These are phyloP conservation scores for Drosophila demipolita DNA, from an alignment of 2,888 invertebrate genomes.

Conservation along the genomic window DNA sequence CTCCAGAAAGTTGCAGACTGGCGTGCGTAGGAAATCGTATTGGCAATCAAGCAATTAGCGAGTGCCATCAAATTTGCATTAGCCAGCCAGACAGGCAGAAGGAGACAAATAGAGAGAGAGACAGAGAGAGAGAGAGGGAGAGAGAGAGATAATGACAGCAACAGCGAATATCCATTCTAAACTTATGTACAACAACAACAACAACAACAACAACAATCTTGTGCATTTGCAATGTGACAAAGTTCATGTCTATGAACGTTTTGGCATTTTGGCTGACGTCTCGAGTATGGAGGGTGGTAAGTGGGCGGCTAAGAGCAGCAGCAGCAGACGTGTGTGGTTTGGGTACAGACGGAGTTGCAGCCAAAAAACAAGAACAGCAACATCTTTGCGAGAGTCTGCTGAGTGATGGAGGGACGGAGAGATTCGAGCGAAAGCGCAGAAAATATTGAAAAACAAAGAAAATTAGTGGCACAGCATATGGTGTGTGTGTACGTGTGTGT, in stretches of 20 bases:
- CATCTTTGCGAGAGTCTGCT: conserved; percentile 40
- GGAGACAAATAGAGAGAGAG: neutral
- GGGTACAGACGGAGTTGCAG: conserved; percentile 38
- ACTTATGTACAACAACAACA: conserved; percentile 22
- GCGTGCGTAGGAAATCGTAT: conserved; percentile 67
- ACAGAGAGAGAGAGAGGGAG: conserved; percentile 5
- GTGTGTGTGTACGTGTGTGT: conserved; percentile 21
- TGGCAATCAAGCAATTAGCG: conserved; percentile 78
- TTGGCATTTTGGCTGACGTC: conserved; percentile 45
- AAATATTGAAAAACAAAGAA: conserved; percentile 80
- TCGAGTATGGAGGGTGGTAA: neutral
- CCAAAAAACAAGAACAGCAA: conserved; percentile 40
- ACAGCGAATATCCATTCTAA: conserved; percentile 23
- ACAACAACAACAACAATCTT: conserved; percentile 19
- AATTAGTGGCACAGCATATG: conserved; percentile 65
- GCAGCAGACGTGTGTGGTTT: conserved; percentile 23
- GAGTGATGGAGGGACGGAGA: conserved; percentile 22
- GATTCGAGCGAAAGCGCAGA: conserved; percentile 43
- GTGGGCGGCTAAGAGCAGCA: conserved; percentile 4
- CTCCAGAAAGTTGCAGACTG: conserved; percentile 6
- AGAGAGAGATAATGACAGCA: conserved; percentile 15
- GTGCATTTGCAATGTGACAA: conserved; percentile 64
- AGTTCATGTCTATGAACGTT: conserved; percentile 70
- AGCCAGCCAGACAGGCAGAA: conserved; percentile 49
- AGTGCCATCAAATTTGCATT: conserved; percentile 77